Conservation (phyloP, 2,113 vertebrate genomes). For the Jaculus jaculus region DNA sequence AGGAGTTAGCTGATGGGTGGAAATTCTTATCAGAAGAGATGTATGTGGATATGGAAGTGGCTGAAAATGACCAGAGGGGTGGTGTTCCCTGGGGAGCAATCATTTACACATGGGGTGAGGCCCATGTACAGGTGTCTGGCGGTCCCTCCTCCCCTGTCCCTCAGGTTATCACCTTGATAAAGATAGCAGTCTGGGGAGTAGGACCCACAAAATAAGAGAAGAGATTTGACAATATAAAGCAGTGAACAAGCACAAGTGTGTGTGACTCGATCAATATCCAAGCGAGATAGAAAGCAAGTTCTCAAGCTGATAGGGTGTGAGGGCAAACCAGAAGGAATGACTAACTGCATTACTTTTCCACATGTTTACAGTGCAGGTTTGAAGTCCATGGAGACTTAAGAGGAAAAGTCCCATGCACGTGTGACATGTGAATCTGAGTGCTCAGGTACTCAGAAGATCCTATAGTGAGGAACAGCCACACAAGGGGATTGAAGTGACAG, state of each 20-base stretch:
- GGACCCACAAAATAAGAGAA: neutral
- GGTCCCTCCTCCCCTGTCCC: neutral
- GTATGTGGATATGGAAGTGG: neutral
- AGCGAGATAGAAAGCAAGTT: neutral
- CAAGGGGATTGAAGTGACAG: neutral
- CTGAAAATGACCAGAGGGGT: constrained; percentile 26
- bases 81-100: constrained; percentile 11
- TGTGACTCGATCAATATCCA: neutral
- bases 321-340: neutral
- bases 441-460: neutral
- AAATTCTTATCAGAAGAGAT: constrained; percentile 46
- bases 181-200: neutral
- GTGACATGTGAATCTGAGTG: neutral
- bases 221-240: neutral
- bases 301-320: neutral
- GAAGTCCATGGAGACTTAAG: constrained; percentile 14
- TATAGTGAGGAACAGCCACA: neutral
- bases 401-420: neutral
- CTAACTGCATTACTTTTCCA: neutral
- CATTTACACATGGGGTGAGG: neutral
- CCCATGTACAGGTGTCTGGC: neutral
- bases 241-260: neutral
- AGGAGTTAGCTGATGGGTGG: constrained; percentile 31
- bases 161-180: neutral
- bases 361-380: neutral